Conservation (phyloP, 1,140 invertebrate genomes). For the Drosophila paulistorum region DNA sequence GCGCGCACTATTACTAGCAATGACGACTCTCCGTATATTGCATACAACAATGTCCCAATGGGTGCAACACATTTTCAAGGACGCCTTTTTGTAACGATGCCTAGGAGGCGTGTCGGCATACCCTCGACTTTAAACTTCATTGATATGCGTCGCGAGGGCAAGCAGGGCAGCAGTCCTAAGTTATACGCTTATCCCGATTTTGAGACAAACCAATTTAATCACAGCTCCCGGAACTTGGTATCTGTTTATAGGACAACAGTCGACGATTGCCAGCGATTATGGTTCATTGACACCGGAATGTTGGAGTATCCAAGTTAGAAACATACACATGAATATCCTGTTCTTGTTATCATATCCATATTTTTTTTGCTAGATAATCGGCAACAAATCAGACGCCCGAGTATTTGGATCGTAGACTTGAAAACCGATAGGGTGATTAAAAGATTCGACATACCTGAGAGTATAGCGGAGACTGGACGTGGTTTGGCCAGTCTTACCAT, state of each 20-base stretch:
- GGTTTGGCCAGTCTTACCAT: conserved; percentile 87
- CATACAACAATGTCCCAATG: conserved; percentile 89
- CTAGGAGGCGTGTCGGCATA: conserved; percentile 87
- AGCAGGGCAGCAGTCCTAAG: conserved; percentile 83
- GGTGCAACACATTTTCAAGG: conserved; percentile 87
- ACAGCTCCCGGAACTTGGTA: conserved; percentile 83
- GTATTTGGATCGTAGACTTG: conserved; percentile 88
- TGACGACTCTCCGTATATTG: conserved; percentile 54
- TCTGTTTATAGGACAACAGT: conserved; percentile 88
- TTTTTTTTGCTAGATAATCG: conserved; percentile 83
- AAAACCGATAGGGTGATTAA: conserved; percentile 83
- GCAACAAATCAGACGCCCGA: conserved; percentile 85
- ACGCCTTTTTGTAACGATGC: conserved; percentile 89
- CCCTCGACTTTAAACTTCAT: conserved; percentile 89
- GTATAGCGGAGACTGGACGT: conserved; percentile 70
- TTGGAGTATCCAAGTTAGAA: conserved; percentile 73
- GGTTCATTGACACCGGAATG: conserved; percentile 89
- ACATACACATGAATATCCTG: neutral
- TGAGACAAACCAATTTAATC: conserved; percentile 85
- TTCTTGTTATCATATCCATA: neutral
- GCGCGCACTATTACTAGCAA: conserved; percentile 17
- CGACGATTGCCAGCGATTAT: conserved; percentile 88
- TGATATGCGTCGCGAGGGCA: conserved; percentile 82
- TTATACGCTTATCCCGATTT: conserved; percentile 87
- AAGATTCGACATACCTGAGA: conserved; percentile 73